phyloP scores from a whole-genome alignment of 2,888 invertebrate genomes.

The Seira musarum region DNA sequence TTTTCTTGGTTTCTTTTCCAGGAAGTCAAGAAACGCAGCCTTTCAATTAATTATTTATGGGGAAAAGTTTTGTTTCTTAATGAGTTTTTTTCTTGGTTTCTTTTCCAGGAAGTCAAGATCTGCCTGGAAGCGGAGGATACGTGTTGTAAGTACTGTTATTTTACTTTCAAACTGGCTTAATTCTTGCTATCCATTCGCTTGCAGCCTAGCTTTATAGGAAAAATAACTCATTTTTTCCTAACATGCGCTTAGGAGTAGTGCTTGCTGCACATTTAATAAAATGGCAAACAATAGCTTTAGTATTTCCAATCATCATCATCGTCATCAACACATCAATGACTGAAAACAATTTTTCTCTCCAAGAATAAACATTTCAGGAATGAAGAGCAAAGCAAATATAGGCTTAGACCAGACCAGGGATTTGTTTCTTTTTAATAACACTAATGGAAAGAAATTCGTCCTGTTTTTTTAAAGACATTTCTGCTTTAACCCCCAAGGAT shows the following conservation, averaged over 20 bases:
- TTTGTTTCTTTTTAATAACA: constrained; percentile 12
- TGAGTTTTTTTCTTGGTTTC: constrained; percentile 36
- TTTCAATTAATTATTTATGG: constrained; percentile 32
- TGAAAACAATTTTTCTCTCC: too few relatives aligned
- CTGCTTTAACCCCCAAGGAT: background rate
- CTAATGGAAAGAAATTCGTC: constrained; percentile 28
- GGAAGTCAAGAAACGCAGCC: constrained; percentile 69
- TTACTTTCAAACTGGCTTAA: background rate
- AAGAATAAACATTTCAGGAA: too few relatives aligned
- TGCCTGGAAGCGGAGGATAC: constrained; percentile 69
- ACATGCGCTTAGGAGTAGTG: too few relatives aligned
- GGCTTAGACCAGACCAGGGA: constrained; percentile 2
- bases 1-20: constrained; percentile 52
- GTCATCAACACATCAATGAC: too few relatives aligned
- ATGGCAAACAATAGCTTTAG: background rate
- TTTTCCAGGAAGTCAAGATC: constrained; percentile 69
- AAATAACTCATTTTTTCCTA: background rate
- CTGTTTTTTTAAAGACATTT: constrained; percentile 11
- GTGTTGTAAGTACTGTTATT: constrained; percentile 63
- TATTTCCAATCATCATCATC: too few relatives aligned
- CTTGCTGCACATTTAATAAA: too few relatives aligned
- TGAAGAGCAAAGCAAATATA: constrained; percentile 13
- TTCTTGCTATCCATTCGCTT: background rate
- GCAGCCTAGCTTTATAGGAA: background rate
- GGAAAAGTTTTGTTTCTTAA: constrained; percentile 37